A percentile compares a stretch with the other conserved stretches of the same genome.
Evolutionary conservation across 2,888 invertebrate species (phyloP).

Genomic region (Xestia ashworthii): DNA sequence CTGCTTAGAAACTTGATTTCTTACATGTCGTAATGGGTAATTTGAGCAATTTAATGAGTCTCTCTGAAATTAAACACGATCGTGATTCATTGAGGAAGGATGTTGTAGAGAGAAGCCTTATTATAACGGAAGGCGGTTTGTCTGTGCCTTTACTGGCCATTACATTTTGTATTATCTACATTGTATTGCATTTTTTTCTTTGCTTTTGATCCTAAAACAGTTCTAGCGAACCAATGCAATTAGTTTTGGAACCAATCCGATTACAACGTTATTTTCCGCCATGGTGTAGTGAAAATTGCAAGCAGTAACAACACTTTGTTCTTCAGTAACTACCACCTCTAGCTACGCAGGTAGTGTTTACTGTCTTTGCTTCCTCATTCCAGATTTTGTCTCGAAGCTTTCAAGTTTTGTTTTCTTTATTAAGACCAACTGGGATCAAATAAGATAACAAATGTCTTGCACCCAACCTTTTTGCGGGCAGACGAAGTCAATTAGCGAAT

Average conservation of each 20-base stretch:
- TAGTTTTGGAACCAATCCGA: slow-evolving; percentile 8
- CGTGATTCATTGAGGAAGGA: slow-evolving; percentile 54
- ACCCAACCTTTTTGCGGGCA: background rate
- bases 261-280: slow-evolving; percentile 30
- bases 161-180: background rate
- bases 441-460: background rate
- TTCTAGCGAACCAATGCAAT: background rate
- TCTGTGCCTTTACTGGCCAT: slow-evolving; percentile 13
- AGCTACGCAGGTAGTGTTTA: slow-evolving; percentile 30
- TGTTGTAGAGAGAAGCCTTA: slow-evolving; percentile 46
- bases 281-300: slow-evolving; percentile 28
- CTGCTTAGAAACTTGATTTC: slow-evolving; percentile 46
- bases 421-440: background rate
- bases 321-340: slow-evolving; percentile 26
- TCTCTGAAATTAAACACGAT: slow-evolving; percentile 34
- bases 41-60: slow-evolving; percentile 27
- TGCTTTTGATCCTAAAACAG: slow-evolving; percentile 11
- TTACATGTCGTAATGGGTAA: slow-evolving; percentile 23
- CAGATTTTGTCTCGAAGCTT: slow-evolving; percentile 29
- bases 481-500: slow-evolving; percentile 19
- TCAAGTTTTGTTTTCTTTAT: slow-evolving; percentile 20
- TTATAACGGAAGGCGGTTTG: slow-evolving; percentile 31
- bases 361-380: slow-evolving; percentile 36
- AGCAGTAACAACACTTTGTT: slow-evolving; percentile 31
- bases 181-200: no score